Evolutionary conservation across 2,113 vertebrate species (phyloP).

Genomic region (Scomber colias): DNA sequence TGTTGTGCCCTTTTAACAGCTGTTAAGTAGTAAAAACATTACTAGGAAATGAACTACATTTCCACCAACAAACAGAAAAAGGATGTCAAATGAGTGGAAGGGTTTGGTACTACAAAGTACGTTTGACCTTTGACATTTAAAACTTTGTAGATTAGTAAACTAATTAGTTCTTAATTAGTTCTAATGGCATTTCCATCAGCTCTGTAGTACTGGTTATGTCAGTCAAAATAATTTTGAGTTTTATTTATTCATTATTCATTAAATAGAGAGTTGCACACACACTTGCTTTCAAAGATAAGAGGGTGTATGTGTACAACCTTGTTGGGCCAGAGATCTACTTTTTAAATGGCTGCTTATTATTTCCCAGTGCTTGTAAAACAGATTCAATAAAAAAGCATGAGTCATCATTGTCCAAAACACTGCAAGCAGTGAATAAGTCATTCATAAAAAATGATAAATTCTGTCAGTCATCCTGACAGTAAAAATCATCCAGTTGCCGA

Average conservation of each 20-base stretch:
- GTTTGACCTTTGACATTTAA: slow-evolving; percentile 14
- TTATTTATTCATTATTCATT: slow-evolving; percentile 11
- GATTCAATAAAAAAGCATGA: slow-evolving; percentile 28
- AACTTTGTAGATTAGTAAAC: neutral
- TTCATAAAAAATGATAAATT: slow-evolving; percentile 24
- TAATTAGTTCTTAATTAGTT: neutral
- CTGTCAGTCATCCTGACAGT: slow-evolving; percentile 13
- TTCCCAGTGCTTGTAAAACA: slow-evolving; percentile 11
- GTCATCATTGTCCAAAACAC: slow-evolving; percentile 27
- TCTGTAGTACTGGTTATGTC: neutral
- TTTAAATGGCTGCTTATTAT: slow-evolving; percentile 32
- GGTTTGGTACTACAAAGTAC: neutral
- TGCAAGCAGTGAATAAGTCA: slow-evolving; percentile 19
- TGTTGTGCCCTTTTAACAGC: neutral
- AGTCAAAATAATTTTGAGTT: neutral
- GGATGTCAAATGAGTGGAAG: neutral
- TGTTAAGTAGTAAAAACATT: neutral
- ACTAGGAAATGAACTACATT: neutral
- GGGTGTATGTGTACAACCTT: neutral
- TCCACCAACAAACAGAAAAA: neutral
- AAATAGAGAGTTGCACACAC: neutral
- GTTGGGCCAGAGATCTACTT: slow-evolving; percentile 25
- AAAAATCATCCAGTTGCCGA: slow-evolving; percentile 10
- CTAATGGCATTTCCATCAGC: too few species aligned
- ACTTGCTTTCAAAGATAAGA: slow-evolving; percentile 24